phyloP scores from a whole-genome alignment of 1,140 invertebrate species.

The Drosophila nigromelanica region DNA sequence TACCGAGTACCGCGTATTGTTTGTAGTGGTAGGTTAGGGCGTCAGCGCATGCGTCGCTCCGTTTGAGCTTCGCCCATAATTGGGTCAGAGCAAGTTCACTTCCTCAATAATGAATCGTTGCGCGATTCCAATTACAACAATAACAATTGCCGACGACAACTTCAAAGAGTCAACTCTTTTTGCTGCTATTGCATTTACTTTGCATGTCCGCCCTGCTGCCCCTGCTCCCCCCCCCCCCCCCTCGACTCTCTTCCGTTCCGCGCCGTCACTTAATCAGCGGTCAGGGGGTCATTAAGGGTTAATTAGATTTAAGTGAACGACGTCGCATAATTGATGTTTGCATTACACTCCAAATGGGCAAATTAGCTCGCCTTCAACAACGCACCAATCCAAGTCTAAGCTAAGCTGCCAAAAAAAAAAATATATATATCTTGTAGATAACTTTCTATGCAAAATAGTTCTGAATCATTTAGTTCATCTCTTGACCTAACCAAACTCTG shows the following conservation, averaged over 20 bases:
- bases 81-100: conserved; percentile 75
- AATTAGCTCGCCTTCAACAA: conserved; percentile 47
- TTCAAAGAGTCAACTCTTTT: conserved; percentile 45
- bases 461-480: conserved; percentile 19
- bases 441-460: conserved; percentile 61
- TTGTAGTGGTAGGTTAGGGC: conserved; percentile 71
- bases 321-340: conserved; percentile 67
- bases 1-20: conserved; percentile 4
- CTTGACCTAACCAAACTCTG: conserved; percentile 37
- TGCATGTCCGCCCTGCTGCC: conserved; percentile 59
- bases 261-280: conserved; percentile 70
- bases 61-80: conserved; percentile 25
- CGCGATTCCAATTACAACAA: conserved; percentile 39
- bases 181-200: conserved; percentile 49
- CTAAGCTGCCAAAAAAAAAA: conserved; percentile 28
- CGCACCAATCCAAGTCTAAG: conserved; percentile 22
- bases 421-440: not conserved
- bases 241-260: conserved; percentile 1
- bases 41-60: conserved; percentile 47
- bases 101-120: conserved; percentile 53
- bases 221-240: not conserved
- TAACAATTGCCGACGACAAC: conserved; percentile 56
- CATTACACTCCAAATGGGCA: conserved; percentile 55
- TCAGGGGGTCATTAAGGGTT: conserved; percentile 73
- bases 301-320: conserved; percentile 82